phyloP scores from a whole-genome alignment of 1,140 invertebrate species.

The Lordiphosa mommai region DNA sequence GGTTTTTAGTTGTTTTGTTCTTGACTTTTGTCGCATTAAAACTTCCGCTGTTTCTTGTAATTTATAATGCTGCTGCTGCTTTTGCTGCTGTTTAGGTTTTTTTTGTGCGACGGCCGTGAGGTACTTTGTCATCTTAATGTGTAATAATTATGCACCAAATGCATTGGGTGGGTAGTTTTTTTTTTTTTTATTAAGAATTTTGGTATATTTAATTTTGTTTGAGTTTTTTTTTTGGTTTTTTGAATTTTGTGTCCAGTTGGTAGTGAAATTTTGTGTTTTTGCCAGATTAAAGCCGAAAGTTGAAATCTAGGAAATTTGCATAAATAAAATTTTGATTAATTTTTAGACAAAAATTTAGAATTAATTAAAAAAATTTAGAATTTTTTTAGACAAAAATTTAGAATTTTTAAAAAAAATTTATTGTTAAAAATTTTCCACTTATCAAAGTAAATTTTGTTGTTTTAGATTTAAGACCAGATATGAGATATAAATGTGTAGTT shows the following conservation, averaged over 20 bases:
- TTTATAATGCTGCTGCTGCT: slow-evolving; percentile 58
- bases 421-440: too few species aligned
- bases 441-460: too few species aligned
- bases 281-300: too few species aligned
- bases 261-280: too few species aligned
- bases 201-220: not conserved
- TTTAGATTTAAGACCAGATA: too few species aligned
- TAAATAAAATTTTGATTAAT: too few species aligned
- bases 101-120: slow-evolving; percentile 36
- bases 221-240: not conserved
- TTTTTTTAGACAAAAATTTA: too few species aligned
- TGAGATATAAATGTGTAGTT: too few species aligned
- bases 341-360: too few species aligned
- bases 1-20: slow-evolving; percentile 58
- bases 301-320: not conserved
- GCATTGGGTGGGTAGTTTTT: not conserved
- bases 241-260: not conserved
- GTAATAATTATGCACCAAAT: slow-evolving; percentile 64
- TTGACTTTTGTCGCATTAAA: slow-evolving; percentile 75
- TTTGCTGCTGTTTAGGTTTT: slow-evolving; percentile 13
- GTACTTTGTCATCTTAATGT: slow-evolving; percentile 74
- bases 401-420: too few species aligned
- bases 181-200: not conserved
- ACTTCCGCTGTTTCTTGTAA: slow-evolving; percentile 72
- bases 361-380: too few species aligned